Evolutionary conservation across 2,113 vertebrate genomes (phyloP), one percentile per base, ranked within the genome.

Genomic region (Psophia crepitans): DNA sequence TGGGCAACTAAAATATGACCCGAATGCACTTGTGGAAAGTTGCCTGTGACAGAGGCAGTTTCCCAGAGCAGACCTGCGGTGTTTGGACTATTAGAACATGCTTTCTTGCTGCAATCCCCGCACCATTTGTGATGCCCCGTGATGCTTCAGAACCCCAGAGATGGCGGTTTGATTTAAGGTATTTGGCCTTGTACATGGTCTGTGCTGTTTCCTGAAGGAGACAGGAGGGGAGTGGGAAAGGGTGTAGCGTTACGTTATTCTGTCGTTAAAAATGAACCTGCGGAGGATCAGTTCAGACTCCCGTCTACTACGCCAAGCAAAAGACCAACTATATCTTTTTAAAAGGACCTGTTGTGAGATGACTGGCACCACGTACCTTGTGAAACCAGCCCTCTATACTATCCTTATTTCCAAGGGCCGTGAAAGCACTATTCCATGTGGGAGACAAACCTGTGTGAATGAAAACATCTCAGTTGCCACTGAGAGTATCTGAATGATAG

Each of bases 191-290:
- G 26, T 33, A 26, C 0, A 0, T 21, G 1, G 43, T 43, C 68
- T 78, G 26, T 43, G 18, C n/a, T 43, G 24, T 30, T 51, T 30
- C 30, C 71, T 61, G 84, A 41, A 57, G 89, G 48, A 88, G 51
- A 26, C 43, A 39, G 73, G 37, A 76, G 35, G 14, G 64, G 18
- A 49, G 54, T 46, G 54, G 48, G 18, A 60, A 35, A 35, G 44
- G 24, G 16, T 16, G 1, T 11, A 23, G 14, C 1, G 4, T 68
- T 71, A 1, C 5, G 22, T 46, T 77, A 35, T n/a, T n/a, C 48
- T 2, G 4, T 69, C 2, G 2, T 46, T 44, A 57, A 2, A 92
- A 94, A 27, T 9, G 58, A 81, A 26, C 44, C 27, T 43, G 10
- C 9, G 58, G 60, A 91, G 69, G 51, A 46, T 74, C 54, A 8